Percentiles rank a stretch among this genome's conserved stretches.
Evolutionary conservation across 2,113 vertebrate genomes (phyloP).

Genomic region (Thryonomys swinderianus): DNA sequence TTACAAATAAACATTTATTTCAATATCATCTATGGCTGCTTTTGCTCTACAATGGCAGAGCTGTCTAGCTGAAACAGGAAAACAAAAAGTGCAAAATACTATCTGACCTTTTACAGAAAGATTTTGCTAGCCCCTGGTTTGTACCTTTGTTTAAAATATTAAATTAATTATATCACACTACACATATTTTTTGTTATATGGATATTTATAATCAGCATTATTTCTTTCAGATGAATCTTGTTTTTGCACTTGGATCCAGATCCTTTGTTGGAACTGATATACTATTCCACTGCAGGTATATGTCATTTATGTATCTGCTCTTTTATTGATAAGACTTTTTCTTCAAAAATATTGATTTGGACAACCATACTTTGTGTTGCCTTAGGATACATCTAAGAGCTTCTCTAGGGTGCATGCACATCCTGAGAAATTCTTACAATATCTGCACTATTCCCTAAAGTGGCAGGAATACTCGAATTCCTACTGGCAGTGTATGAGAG

Average conservation of each 20-base stretch:
- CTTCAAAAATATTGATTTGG: neutral
- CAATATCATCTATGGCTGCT: neutral
- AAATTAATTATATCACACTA: neutral
- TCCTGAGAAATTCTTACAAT: neutral
- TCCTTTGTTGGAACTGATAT: neutral
- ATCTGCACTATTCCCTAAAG: neutral
- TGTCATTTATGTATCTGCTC: neutral
- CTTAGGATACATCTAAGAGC: neutral
- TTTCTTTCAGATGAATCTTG: neutral
- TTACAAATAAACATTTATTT: slow-evolving; percentile 21
- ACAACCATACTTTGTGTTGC: neutral
- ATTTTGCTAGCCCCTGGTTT: neutral
- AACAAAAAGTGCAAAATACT: neutral
- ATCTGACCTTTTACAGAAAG: neutral
- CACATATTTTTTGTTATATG: neutral
- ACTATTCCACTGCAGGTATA: neutral
- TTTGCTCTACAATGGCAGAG: neutral
- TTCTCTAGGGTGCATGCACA: neutral
- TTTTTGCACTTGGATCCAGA: neutral
- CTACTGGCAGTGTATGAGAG: neutral
- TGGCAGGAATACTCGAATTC: neutral
- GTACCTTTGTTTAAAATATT: neutral
- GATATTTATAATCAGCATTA: neutral
- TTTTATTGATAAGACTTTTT: neutral
- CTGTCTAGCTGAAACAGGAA: neutral